phyloP scores from a whole-genome alignment of 2,797 vertebrate genomes.

The Gymnothorax reevesii region DNA sequence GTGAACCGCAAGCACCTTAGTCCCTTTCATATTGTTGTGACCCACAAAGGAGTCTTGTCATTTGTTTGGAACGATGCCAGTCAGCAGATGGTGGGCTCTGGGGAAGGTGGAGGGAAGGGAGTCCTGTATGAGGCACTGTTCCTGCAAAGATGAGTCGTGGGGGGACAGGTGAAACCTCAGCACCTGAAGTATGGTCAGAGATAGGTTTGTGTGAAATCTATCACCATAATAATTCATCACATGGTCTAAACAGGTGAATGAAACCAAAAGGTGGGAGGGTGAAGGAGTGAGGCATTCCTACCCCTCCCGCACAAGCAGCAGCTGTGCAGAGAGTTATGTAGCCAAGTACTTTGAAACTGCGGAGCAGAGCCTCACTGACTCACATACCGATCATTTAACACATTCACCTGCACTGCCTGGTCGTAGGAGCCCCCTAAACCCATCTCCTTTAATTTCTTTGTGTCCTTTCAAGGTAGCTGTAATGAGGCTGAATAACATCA shows the following conservation, averaged over 20 bases:
- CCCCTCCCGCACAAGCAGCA: background rate
- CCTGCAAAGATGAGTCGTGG: background rate
- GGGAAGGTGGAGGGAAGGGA: background rate
- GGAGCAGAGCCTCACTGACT: slow-evolving; percentile 58
- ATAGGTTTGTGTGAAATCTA: background rate
- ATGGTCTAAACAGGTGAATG: slow-evolving; percentile 9
- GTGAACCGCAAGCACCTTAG: background rate
- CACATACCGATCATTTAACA: slow-evolving; percentile 66
- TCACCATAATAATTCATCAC: background rate
- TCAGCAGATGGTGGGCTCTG: slow-evolving; percentile 11
- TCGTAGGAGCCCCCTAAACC: slow-evolving; percentile 39
- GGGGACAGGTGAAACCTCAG: background rate
- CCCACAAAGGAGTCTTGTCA: background rate
- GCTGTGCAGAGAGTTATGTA: background rate
- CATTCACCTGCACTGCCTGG: slow-evolving; percentile 67
- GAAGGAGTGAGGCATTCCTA: background rate
- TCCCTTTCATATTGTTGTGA: slow-evolving; percentile 2
- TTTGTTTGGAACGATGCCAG: slow-evolving; percentile 7
- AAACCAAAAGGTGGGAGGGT: background rate
- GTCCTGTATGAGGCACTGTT: background rate
- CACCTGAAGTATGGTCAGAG: background rate
- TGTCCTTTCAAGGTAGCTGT: slow-evolving; percentile 66
- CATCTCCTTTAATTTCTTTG: slow-evolving; percentile 49
- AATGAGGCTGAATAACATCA: slow-evolving; percentile 60
- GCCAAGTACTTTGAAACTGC: slow-evolving; percentile 26